These are phyloP conservation scores for Drosophila biarmipes DNA, from an alignment of 1,140 invertebrate genomes.

Conservation along the genomic window DNA sequence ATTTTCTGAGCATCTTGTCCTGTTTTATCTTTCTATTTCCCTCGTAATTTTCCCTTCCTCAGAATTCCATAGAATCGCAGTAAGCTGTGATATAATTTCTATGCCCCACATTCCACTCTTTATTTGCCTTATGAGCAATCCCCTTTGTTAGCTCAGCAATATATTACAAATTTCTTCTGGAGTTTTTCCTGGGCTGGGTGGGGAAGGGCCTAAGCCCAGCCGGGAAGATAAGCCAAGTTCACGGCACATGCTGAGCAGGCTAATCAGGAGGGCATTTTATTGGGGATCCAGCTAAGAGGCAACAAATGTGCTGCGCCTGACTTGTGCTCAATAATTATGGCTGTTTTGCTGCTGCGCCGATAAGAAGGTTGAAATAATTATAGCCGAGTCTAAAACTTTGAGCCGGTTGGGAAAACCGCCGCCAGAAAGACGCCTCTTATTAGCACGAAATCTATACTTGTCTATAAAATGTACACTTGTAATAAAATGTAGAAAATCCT, in stretches of 20 bases:
- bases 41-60: not conserved
- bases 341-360: conserved; percentile 44
- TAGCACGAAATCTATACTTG: not conserved
- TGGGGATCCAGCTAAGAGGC: conserved; percentile 36
- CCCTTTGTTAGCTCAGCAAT: conserved; percentile 30
- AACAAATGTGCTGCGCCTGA: conserved; percentile 74
- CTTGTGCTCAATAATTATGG: conserved; percentile 71
- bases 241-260: conserved; percentile 60
- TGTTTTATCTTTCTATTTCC: not conserved
- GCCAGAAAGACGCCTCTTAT: conserved; percentile 28
- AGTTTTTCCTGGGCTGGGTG: not conserved
- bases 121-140: conserved; percentile 45
- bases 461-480: no score
- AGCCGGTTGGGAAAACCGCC: conserved; percentile 24
- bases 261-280: conserved; percentile 74
- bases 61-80: conserved; percentile 4
- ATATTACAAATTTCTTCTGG: conserved; percentile 69
- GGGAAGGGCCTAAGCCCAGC: conserved; percentile 5
- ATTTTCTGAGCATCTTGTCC: not conserved
- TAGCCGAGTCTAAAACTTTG: conserved; percentile 20
- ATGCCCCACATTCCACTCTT: conserved; percentile 14
- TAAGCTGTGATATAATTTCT: conserved; percentile 71
- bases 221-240: conserved; percentile 53
- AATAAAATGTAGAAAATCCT: no score
- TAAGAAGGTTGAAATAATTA: conserved; percentile 72